These are phyloP conservation scores for Ectemnius continuus DNA, from an alignment of 2,888 invertebrate genomes.

Conservation along the genomic window DNA sequence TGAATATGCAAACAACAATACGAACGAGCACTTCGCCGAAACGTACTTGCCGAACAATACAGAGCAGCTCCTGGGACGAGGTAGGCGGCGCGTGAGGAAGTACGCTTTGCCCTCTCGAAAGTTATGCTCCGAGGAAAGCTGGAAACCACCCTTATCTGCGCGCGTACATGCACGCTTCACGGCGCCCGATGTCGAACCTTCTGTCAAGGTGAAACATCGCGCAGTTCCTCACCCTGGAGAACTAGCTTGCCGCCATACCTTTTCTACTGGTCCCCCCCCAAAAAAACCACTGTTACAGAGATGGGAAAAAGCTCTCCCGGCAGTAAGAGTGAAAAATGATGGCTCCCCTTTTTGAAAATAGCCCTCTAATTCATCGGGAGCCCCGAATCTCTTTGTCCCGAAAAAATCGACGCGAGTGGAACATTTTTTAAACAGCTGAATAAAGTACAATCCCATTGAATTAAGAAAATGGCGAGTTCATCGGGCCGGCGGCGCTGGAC, in stretches of 20 bases:
- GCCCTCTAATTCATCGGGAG: no score
- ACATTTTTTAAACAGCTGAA: constrained; percentile 20
- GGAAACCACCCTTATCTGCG: constrained; percentile 33
- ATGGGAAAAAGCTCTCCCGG: no score
- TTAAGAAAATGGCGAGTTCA: constrained; percentile 33
- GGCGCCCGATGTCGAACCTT: not conserved
- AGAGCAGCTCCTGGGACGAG: constrained; percentile 4
- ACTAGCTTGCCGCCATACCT: no score
- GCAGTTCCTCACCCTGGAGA: constrained; percentile 11
- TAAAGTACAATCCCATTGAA: not conserved
- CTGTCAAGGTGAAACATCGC: constrained; percentile 10
- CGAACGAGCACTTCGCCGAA: constrained; percentile 8
- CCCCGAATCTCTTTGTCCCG: no score
- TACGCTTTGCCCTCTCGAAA: constrained; percentile 17
- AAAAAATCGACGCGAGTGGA: not conserved
- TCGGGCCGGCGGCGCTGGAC: constrained; percentile 13
- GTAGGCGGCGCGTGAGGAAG: constrained; percentile 4
- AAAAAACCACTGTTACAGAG: no score
- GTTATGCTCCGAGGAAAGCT: constrained; percentile 23
- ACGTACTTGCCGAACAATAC: not conserved
- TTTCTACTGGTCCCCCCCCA: no score
- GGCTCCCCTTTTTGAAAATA: no score
- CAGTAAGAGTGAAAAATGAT: no score
- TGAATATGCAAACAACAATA: constrained; percentile 10
- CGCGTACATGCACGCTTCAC: constrained; percentile 14